Conservation (phyloP, 1,140 invertebrate genomes). For the Triops longicaudatus region DNA sequence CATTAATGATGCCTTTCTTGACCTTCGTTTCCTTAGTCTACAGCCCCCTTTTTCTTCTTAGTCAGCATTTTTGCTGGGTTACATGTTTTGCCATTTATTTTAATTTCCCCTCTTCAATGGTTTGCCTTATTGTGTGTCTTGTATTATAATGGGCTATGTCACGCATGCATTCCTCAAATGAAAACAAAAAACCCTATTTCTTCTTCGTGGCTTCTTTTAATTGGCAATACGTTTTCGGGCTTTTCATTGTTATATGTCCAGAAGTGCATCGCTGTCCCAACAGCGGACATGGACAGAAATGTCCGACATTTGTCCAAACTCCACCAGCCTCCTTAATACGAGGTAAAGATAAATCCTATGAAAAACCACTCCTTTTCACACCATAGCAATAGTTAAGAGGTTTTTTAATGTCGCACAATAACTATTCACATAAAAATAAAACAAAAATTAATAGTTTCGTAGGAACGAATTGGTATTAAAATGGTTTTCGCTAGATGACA, state of each 20-base stretch:
- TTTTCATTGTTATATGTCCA: conserved; percentile 9
- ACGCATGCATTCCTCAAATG: background rate
- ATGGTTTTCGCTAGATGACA: no score
- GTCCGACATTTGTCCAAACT: conserved; percentile 25
- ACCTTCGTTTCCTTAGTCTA: conserved; percentile 31
- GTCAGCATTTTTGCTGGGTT: background rate
- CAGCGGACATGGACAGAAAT: conserved; percentile 24
- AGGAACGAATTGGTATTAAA: no score
- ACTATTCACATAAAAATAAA: no score
- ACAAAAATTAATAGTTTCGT: no score
- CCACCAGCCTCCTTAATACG: conserved; percentile 22
- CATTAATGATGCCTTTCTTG: conserved; percentile 33
- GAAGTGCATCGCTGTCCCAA: conserved; percentile 23
- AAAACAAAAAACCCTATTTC: background rate
- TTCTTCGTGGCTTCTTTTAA: background rate
- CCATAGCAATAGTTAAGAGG: background rate
- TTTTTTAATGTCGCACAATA: background rate
- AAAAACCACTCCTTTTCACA: conserved; percentile 13
- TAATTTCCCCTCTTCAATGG: background rate
- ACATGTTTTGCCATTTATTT: background rate
- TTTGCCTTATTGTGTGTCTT: background rate
- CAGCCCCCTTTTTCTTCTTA: background rate
- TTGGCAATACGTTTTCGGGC: background rate
- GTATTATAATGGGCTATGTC: background rate
- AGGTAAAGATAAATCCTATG: conserved; percentile 22